Percentiles rank a stretch among this genome's conserved stretches.
Evolutionary conservation across 2,888 invertebrate genomes (phyloP).

Genomic region (Ramazzottius varieornatus): DNA sequence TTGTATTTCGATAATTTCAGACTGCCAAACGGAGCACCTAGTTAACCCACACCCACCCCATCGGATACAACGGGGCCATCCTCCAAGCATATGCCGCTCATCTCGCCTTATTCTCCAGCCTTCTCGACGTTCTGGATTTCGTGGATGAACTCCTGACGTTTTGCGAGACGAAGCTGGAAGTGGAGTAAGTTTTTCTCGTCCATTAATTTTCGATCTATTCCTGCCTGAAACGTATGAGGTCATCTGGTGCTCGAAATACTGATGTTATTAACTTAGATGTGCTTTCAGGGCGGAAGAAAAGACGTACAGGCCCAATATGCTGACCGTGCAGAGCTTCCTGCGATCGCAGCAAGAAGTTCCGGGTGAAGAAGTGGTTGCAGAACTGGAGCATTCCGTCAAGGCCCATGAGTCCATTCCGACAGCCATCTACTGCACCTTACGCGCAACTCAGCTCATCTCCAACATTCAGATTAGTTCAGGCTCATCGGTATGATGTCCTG

Average conservation of each 20-base stretch:
- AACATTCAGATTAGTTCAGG: background rate
- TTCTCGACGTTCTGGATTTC: constrained; percentile 29
- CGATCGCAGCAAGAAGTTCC: background rate
- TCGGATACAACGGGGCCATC: constrained; percentile 24
- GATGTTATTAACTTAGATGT: background rate
- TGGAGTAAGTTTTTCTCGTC: background rate
- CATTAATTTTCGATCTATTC: background rate
- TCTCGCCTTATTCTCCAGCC: constrained; percentile 27
- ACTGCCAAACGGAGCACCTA: constrained; percentile 27
- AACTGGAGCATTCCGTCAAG: background rate
- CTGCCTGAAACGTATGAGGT: no score
- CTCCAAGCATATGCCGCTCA: constrained; percentile 33
- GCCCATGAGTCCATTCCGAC: background rate
- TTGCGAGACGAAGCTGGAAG: background rate
- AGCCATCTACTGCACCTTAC: background rate
- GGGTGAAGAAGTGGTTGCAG: background rate
- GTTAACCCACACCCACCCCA: constrained; percentile 33
- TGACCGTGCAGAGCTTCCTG: background rate
- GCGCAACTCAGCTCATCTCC: background rate
- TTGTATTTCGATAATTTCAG: constrained; percentile 6
- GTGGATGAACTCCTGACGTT: constrained; percentile 25
- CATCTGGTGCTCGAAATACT: background rate
- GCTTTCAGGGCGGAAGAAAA: background rate
- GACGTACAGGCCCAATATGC: background rate
- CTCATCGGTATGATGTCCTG: constrained; percentile 4